These are phyloP conservation scores for Felis chaus DNA, from an alignment of 2,113 vertebrate genomes.

Conservation along the genomic window DNA sequence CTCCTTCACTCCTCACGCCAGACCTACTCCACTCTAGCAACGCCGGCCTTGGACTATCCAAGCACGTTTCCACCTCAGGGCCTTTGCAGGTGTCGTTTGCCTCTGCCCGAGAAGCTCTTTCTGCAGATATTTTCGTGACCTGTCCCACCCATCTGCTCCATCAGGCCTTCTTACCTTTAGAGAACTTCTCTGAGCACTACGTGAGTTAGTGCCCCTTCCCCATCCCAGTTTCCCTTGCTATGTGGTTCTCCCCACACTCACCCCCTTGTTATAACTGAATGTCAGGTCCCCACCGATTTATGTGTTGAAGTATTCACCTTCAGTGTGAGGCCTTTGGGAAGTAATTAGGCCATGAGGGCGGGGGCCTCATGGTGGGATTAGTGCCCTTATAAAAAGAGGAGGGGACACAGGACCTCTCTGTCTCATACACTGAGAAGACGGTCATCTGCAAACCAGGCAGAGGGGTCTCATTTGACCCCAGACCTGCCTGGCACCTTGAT, in stretches of 20 bases:
- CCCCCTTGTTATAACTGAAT: not conserved
- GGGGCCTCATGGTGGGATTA: not conserved
- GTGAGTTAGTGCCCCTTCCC: not conserved
- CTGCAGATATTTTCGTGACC: not conserved
- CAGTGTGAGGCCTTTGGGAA: not conserved
- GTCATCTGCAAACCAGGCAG: not conserved
- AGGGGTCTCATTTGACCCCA: not conserved
- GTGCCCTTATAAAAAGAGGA: not conserved
- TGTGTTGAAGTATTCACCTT: not conserved
- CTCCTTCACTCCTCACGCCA: not conserved
- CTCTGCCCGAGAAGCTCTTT: not conserved
- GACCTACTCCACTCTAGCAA: not conserved
- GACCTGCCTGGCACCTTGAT: not conserved
- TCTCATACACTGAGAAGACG: not conserved
- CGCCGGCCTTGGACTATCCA: not conserved
- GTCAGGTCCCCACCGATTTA: not conserved
- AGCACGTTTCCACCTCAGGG: not conserved
- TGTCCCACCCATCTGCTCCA: not conserved
- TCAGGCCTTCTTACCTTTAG: not conserved
- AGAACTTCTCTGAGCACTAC: not conserved
- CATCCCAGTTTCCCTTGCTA: not conserved
- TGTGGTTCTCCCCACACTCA: not conserved
- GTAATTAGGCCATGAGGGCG: not conserved
- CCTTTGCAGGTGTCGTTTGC: not conserved
- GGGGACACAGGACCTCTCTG: not conserved